Evolutionary conservation across 2,797 vertebrate species (phyloP), one percentile per base, ranked within the genome.

Genomic region (Labroides dimidiatus): DNA sequence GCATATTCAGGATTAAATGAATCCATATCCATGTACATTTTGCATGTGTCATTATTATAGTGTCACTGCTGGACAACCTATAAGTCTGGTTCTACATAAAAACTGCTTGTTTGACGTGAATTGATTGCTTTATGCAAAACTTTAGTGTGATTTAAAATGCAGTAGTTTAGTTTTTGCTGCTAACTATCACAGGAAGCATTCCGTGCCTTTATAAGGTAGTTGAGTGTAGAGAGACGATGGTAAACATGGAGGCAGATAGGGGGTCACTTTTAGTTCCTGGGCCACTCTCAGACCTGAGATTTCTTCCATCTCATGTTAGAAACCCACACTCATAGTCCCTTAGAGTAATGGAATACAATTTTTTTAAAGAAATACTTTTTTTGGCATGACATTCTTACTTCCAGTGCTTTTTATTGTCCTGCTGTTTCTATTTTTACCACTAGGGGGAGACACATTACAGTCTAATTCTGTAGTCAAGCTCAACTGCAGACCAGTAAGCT

Each of bases 371-470:
- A 2, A 6, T 27, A 27, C 27, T n/a, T 33, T 33, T 33, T 7
- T 33, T 7, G 1, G 8, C 16, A 27, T 42, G 9, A 24, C 44
- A 21, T 20, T 19, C 23, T 24, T n/a, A 17, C 1, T 0, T n/a
- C n/a, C n/a, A 15, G 2, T 36, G 23, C 8, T 0, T 23, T 9
- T 33, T 30, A 3, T 33, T 54, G 37, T 37, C 41, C 11, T 59
- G 62, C 37, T 13, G 1, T 67, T 58, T 27, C 27, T 48, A 52
- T 2, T 11, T 39, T 19, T 0, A 36, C 8, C 86, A 89, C 84
- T 77, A 89, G 91, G 75, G 77, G 89, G 89, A 63, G 77, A 57
- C 49, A 48, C 47, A 33, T 12, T 1, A 83, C 75, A 70, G 21
- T 20, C 24, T 0, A 36, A 49, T 2, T 16, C 12, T 59, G 61